Evolutionary conservation across 2,888 invertebrate genomes (phyloP), one percentile per base, ranked within the genome.

Genomic region (Megalurothrips usitatus): DNA sequence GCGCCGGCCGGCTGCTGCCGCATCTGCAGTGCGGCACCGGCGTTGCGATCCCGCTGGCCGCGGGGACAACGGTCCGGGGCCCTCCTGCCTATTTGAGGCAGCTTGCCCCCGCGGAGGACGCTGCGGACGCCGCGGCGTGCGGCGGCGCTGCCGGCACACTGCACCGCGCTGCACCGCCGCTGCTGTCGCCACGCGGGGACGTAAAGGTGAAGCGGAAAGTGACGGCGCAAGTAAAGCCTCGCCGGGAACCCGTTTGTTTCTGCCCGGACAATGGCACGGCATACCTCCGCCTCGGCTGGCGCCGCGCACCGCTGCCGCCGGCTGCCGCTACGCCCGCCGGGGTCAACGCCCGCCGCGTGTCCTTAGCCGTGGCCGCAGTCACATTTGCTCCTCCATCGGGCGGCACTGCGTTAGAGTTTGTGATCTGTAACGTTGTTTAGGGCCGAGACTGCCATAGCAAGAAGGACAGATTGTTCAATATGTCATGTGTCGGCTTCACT

Each of bases 231-330:
- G 34, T 43, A 43, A 43, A 43, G 34, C 34, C 34, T 23, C 68
- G 68, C 12, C 68, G 68, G 23, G 68, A 26, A 75, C 68, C 68
- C 68, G 68, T 75, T 75, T 75, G 68, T 75, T 26, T 75, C 23
- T 75, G 68, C 68, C 3, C 23, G 68, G 23, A 75, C 68, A 75
- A 75, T 75, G 68, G 68, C 68, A 11, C 58, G 17, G 58, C 58
- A 6, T 17, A 43, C 34, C 34, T 43, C 34, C 6, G 34, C 34
- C 34, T 2, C 34, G 34, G 6, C 3, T 43, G 6, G 34, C 34
- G 34, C 34, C 6, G 34, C 34, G 6, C n/a, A 6, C 34, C 34
- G 34, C 34, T 43, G 34, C 34, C 2, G 34, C 34, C 34, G 34
- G 58, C 58, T 14, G 58, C 19, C 17, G 58, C 58, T 58, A 14